Conservation (phyloP, 2,888 invertebrate species). For the Melanophora roralis region DNA sequence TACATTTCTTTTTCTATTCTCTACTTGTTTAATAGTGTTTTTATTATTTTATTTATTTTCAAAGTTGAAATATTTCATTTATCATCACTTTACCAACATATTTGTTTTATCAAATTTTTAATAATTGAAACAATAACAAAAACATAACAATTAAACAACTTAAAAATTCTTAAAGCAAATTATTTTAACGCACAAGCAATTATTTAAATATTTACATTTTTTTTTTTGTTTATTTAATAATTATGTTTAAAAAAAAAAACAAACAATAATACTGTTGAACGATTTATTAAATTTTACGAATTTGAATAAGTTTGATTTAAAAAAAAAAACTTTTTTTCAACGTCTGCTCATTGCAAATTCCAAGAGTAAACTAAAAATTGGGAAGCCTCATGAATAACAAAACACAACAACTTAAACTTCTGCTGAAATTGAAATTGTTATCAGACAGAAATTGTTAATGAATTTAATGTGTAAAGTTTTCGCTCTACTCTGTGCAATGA, state of each 20-base stretch:
- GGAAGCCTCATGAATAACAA: constrained; percentile 30
- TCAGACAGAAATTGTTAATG: constrained; percentile 52
- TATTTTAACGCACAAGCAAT: constrained; percentile 41
- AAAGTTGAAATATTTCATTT: constrained; percentile 38
- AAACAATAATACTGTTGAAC: constrained; percentile 46
- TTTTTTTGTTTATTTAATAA: not conserved
- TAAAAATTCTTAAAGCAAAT: too few relatives aligned
- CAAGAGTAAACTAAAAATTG: constrained; percentile 47
- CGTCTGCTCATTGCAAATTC: constrained; percentile 50
- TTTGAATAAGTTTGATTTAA: not conserved
- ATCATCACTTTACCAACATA: constrained; percentile 50
- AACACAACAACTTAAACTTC: constrained; percentile 46
- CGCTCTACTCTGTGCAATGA: constrained; percentile 22
- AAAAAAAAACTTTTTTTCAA: not conserved
- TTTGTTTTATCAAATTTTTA: constrained; percentile 54
- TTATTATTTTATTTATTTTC: constrained; percentile 2
- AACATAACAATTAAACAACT: constrained; percentile 12
- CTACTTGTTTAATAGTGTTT: constrained; percentile 7
- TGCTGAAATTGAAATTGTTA: constrained; percentile 53
- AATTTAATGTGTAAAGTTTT: constrained; percentile 7
- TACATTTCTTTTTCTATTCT: not conserved
- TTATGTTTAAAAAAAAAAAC: constrained; percentile 13
- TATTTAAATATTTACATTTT: constrained; percentile 33
- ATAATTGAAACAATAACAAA: constrained; percentile 18
- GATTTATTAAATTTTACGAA: constrained; percentile 38